Evolutionary conservation across 2,797 vertebrate species (phyloP), one percentile per base, ranked within the genome.

Genomic region (Pangasius mekongensis): DNA sequence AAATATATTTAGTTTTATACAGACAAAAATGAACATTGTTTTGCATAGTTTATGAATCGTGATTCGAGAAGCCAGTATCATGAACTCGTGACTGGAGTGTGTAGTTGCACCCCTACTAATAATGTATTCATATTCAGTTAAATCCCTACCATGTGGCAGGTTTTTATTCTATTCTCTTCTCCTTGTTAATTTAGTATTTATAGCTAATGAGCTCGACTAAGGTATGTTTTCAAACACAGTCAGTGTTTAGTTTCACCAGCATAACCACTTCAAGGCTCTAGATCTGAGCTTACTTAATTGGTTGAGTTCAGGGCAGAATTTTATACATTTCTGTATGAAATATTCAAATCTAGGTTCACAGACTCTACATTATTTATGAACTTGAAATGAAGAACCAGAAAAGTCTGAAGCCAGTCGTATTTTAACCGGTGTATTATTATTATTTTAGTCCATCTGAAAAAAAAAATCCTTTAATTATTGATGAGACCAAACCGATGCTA

Each of bases 281-380:
- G 83, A 89, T 90, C 58, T 81, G 47, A 22, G 33, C 64, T 88
- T 80, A 71, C 54, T 88, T 92, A 92, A 92, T 90, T 92, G 89
- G 64, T 83, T 76, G 58, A 87, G 78, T 88, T 91, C 87, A 39
- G 87, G 86, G 62, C 56, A 81, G 58, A 91, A 87, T 87, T 89
- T 83, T 87, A 88, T 83, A 83, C 78, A 62, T 80, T 77, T 84
- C 83, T 36, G 67, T 62, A 92, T 93, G 58, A 93, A 92, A 93
- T 91, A 92, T 92, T 92, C 66, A 91, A 88, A 89, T 88, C 87
- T 85, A 88, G 85, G 89, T 91, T 89, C 89, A 83, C 89, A 85
- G 91, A 91, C 88, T 89, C 78, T 91, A 64, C 78, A 92, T 92
- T 88, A 92, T 93, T 92, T 81, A 93, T 91, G 56, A 58, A 60